Conservation (phyloP, 2,113 vertebrate species). For the Callithrix jacchus region DNA sequence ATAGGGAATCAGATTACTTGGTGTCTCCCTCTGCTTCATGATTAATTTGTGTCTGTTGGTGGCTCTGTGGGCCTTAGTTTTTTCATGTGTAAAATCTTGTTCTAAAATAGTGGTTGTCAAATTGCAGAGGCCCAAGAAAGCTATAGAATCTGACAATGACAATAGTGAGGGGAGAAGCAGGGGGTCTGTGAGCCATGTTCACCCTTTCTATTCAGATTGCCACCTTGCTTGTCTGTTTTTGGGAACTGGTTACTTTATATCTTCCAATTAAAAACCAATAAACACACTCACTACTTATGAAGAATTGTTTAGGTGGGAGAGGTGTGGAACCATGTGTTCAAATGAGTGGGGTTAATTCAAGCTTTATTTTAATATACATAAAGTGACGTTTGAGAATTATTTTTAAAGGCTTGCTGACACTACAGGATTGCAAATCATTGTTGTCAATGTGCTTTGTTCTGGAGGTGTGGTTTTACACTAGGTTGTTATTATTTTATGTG, state of each 20-base stretch:
- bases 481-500: not conserved
- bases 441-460: conserved; percentile 27
- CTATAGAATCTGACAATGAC: not conserved
- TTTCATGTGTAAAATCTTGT: not conserved
- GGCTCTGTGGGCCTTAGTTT: not conserved
- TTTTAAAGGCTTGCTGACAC: conserved; percentile 38
- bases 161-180: not conserved
- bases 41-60: not conserved
- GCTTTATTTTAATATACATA: not conserved
- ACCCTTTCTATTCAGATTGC: not conserved
- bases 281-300: not conserved
- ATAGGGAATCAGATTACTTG: not conserved
- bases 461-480: not conserved
- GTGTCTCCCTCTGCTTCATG: not conserved
- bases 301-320: not conserved
- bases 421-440: not conserved
- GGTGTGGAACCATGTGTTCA: not conserved
- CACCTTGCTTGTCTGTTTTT: not conserved
- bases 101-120: not conserved
- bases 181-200: not conserved
- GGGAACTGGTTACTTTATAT: not conserved
- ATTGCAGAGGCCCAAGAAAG: not conserved
- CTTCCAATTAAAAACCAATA: conserved; percentile 8
- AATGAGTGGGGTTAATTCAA: not conserved
- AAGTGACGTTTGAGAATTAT: not conserved